Evolutionary conservation across 2,888 invertebrate genomes (phyloP), one percentile per base, ranked within the genome.

Genomic region (Homarus gammarus): DNA sequence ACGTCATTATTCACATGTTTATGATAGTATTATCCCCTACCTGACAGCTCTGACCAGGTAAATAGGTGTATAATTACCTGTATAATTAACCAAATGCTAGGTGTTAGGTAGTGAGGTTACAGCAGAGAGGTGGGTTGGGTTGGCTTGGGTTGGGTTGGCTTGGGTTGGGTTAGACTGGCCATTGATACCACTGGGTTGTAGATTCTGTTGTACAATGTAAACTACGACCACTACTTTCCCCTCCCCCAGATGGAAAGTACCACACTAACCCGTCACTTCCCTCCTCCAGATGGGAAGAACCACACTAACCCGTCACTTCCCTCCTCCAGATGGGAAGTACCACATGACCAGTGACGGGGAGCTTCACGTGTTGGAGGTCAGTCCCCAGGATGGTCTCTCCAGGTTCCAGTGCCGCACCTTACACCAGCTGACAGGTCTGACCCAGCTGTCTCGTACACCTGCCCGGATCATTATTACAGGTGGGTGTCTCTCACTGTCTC

Each of bases 401-500:
- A 79, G 81, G 51, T 90, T 85, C 85, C 79, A 81, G 64, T 90
- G 90, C 33, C 68, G 90, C 12, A 77, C 81, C 6, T 82, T 90
- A 3, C 81, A 90, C 77, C 77, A 40, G 72, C 86, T 90, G 64
- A 90, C 82, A 3, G 81, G 81, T 12, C 49, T 51, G 18, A 61
- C 86, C 38, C 82, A 81, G 18, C 77, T 90, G 36, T 90, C 90
- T 3, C 51, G 73, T 64, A 82, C 61, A 31, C 90, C 90, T 6
- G 90, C 90, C 64, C 73, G 86, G 56, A 82, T 90, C 68, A 90
- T 90, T 31, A 86, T 90, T 12, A 90, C 90, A 51, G 86, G 90
- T 90, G n/a, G 27, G 84, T 51, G 15, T 6, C 78, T 51, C 78
- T 51, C 27, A 49, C 22, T 1, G 12, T 40, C 33, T 1, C 51